Percentiles rank a stretch among this genome's conserved stretches.
These are phyloP conservation scores for Trachurus trachurus DNA, from an alignment of 2,797 vertebrate genomes.

Conservation along the genomic window DNA sequence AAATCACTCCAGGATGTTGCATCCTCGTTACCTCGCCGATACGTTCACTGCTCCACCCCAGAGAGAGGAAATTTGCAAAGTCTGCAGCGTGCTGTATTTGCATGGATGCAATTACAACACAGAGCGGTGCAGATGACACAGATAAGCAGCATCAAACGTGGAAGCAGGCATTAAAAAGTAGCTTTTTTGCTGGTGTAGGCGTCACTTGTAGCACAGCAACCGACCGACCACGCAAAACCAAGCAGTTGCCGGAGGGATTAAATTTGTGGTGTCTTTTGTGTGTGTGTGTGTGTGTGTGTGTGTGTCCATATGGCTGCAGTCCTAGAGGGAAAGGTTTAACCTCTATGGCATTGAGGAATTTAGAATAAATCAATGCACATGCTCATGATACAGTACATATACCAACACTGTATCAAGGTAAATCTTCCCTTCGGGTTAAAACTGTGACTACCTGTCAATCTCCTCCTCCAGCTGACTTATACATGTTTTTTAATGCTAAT, in stretches of 20 bases:
- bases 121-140: not conserved
- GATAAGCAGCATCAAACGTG: conserved; percentile 12
- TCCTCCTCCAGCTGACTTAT: not conserved
- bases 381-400: not conserved
- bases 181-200: conserved; percentile 43
- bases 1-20: not conserved
- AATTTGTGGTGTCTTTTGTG: not conserved
- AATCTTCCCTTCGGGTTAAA: conserved; percentile 5
- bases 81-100: conserved; percentile 8
- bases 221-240: conserved; percentile 30
- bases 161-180: conserved; percentile 33
- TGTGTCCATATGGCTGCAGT: conserved; percentile 24
- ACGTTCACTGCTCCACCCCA: not conserved
- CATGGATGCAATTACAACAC: not conserved
- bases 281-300: conserved; percentile 12
- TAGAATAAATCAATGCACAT: conserved; percentile 38
- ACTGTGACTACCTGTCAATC: not conserved
- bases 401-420: conserved; percentile 16
- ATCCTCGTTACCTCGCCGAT: not conserved
- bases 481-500: not conserved
- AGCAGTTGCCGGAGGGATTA: conserved; percentile 52
- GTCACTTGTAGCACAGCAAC: conserved; percentile 63
- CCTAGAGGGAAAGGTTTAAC: conserved; percentile 40
- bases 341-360: conserved; percentile 24
- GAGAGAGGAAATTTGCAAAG: not conserved